phyloP scores from a whole-genome alignment of 2,113 vertebrate species.

The Neopipo cinnamomea region DNA sequence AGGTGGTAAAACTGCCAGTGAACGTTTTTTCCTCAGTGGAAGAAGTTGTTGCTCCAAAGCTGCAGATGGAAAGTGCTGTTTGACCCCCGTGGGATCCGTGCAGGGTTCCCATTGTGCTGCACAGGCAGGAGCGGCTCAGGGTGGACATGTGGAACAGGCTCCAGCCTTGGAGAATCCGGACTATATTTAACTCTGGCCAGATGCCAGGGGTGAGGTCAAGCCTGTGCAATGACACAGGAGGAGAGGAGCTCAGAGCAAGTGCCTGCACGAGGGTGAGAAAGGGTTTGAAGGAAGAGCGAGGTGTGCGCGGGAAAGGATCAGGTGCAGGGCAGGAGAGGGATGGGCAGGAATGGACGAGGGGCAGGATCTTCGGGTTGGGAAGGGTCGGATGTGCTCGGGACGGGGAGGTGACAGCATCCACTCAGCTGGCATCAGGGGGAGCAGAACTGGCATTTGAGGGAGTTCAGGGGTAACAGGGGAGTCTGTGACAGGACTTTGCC shows the following conservation, averaged over 20 bases:
- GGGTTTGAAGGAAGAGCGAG: not conserved
- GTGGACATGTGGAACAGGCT: not conserved
- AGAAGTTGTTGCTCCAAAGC: not conserved
- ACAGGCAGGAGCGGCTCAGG: not conserved
- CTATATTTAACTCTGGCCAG: conserved; percentile 7
- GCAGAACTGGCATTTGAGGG: not conserved
- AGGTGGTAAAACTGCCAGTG: not conserved
- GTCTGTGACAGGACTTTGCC: not conserved
- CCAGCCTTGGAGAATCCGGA: not conserved
- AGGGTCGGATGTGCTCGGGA: not conserved
- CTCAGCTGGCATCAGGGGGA: not conserved
- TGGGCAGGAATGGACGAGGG: not conserved
- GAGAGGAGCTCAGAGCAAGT: not conserved
- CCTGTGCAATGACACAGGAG: not conserved
- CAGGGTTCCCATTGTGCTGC: not conserved
- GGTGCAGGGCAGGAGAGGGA: not conserved
- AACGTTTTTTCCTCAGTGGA: not conserved
- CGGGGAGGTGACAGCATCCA: not conserved
- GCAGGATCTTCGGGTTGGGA: not conserved
- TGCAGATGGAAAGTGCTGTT: not conserved
- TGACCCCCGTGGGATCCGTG: not conserved
- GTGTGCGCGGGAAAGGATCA: not conserved
- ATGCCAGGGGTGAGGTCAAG: not conserved
- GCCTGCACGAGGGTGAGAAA: not conserved
- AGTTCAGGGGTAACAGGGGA: not conserved